A percentile compares a stretch with the other conserved stretches of the same genome.
Evolutionary conservation across 2,888 invertebrate species (phyloP).

Genomic region (Agrilus cyanescens): DNA sequence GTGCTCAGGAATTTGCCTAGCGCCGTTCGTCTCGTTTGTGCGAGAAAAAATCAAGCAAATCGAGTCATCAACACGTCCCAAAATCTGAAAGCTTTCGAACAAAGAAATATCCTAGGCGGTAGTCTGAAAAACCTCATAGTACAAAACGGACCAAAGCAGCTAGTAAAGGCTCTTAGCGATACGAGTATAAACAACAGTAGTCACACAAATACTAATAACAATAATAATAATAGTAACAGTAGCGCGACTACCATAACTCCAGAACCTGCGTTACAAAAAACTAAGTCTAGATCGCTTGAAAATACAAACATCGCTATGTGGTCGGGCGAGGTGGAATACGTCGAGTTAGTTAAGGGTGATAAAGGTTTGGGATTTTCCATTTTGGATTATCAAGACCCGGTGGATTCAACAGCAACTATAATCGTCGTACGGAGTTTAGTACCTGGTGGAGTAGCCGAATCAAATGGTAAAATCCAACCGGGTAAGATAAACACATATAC

Average conservation of each 20-base stretch:
- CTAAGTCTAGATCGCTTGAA: conserved; percentile 84
- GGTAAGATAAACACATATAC: conserved; percentile 44
- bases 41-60: conserved; percentile 51
- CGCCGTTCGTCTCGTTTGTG: conserved; percentile 85
- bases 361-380: conserved; percentile 97
- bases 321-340: conserved; percentile 86
- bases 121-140: conserved; percentile 69
- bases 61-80: conserved; percentile 65
- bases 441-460: conserved; percentile 95
- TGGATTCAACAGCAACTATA: conserved; percentile 89
- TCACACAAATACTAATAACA: conserved; percentile 74
- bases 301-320: conserved; percentile 94
- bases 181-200: conserved; percentile 75
- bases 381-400: conserved; percentile 93
- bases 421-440: conserved; percentile 82
- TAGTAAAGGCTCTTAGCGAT: conserved; percentile 92
- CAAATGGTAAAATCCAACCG: conserved; percentile 86
- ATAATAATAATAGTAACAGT: conserved; percentile 81
- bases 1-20: conserved; percentile 87
- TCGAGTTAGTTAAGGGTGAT: conserved; percentile 87
- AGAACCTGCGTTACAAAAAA: conserved; percentile 50
- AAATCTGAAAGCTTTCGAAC: conserved; percentile 68
- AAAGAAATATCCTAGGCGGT: conserved; percentile 72
- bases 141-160: conserved; percentile 27
- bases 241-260: conserved; percentile 71